Conservation (phyloP, 1,140 invertebrate species). For the Reticulitermes speratus region DNA sequence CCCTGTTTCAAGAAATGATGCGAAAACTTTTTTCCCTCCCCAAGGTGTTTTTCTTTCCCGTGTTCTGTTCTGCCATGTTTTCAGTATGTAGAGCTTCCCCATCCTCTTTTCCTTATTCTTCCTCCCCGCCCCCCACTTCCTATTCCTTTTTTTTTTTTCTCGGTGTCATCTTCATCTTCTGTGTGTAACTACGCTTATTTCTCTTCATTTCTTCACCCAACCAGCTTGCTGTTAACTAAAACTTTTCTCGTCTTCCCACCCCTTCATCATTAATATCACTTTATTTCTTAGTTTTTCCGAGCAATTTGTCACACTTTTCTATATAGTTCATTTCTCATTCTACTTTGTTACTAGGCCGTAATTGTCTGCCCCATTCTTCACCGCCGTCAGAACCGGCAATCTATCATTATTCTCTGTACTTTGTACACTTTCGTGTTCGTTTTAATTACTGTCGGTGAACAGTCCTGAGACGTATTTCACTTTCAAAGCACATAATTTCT, state of each 20-base stretch:
- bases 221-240: background rate
- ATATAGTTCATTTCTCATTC: constrained; percentile 20
- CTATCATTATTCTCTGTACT: background rate
- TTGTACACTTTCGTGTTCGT: background rate
- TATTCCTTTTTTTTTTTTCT: background rate
- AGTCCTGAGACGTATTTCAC: too few species aligned
- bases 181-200: background rate
- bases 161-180: background rate
- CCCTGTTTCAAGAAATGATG: background rate
- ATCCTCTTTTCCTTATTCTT: constrained; percentile 2
- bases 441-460: background rate
- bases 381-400: background rate
- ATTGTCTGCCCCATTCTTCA: constrained; percentile 12
- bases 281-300: constrained; percentile 22
- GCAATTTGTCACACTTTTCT: constrained; percentile 31
- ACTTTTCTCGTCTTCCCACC: background rate
- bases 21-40: background rate
- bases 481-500: too few species aligned
- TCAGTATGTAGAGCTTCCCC: constrained; percentile 3
- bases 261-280: constrained; percentile 33
- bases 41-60: background rate
- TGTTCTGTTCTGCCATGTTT: constrained; percentile 15
- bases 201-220: constrained; percentile 22
- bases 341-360: constrained; percentile 9
- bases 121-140: background rate